Percentiles rank a stretch among this genome's conserved stretches.
phyloP scores from a whole-genome alignment of 1,140 invertebrate genomes.

The Tetramorium parvispinum region DNA sequence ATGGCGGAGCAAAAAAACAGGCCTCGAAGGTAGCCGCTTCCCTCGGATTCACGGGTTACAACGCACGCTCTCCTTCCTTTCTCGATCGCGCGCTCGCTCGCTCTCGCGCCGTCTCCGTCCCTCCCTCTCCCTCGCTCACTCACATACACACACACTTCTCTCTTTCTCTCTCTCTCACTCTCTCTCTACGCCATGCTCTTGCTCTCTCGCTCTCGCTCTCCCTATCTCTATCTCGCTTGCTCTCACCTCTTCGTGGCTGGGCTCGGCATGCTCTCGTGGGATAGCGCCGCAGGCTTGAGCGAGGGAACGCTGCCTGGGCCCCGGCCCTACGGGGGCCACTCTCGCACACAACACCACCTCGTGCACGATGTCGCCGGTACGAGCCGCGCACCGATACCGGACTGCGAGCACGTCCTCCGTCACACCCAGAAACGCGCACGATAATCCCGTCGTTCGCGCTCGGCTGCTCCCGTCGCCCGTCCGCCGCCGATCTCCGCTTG shows the following conservation, averaged over 20 bases:
- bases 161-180: background rate
- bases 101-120: background rate
- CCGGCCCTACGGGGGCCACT: background rate
- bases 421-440: conserved; percentile 73
- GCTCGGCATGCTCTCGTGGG: conserved; percentile 66
- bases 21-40: conserved; percentile 67
- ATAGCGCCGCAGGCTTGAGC: conserved; percentile 51
- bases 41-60: conserved; percentile 64
- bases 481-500: conserved; percentile 35
- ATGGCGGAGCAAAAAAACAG: conserved; percentile 78
- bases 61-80: conserved; percentile 49
- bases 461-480: conserved; percentile 44
- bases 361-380: conserved; percentile 52
- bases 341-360: conserved; percentile 50
- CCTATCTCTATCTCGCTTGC: conserved; percentile 63
- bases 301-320: conserved; percentile 40
- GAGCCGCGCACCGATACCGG: conserved; percentile 41
- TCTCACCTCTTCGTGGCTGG: conserved; percentile 70
- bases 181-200: background rate
- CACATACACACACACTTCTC: too few relatives aligned
- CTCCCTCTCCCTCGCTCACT: background rate
- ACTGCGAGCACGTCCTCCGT: conserved; percentile 55
- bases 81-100: conserved; percentile 5
- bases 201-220: conserved; percentile 28
- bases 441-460: conserved; percentile 66